These are phyloP conservation scores for Rhynchomys soricoides DNA, from an alignment of 2,113 vertebrate species.

Conservation along the genomic window DNA sequence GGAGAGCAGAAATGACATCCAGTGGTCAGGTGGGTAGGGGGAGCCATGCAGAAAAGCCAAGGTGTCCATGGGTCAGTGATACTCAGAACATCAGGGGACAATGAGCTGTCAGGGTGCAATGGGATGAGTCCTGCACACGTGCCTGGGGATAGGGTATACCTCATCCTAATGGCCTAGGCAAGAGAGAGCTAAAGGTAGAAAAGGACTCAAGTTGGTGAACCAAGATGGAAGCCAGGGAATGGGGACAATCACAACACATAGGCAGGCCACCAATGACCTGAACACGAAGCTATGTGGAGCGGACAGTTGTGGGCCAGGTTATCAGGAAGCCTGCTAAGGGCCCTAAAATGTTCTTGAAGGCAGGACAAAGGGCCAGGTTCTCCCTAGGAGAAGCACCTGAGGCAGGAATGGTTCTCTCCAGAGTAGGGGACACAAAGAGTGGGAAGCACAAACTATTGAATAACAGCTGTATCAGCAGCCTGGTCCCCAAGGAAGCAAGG, in stretches of 20 bases:
- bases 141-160: neutral
- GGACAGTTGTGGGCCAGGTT: accelerated
- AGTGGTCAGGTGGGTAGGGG: neutral
- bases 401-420: neutral
- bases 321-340: accelerated
- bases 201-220: neutral
- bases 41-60: accelerated
- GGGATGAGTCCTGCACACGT: neutral
- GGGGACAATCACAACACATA: accelerated
- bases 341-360: accelerated
- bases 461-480: too few species aligned
- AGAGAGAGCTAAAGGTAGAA: accelerated
- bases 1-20: accelerated
- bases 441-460: neutral
- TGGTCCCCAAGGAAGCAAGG: neutral
- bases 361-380: neutral
- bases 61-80: accelerated
- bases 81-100: neutral
- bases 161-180: neutral
- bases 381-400: neutral
- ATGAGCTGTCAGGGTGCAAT: too few species aligned
- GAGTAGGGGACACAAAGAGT: neutral
- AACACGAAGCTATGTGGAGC: neutral
- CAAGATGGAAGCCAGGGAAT: neutral
- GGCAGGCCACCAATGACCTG: neutral